Evolutionary conservation across 2,888 invertebrate species (phyloP), one percentile per base, ranked within the genome.

Genomic region (Gari tellinella): DNA sequence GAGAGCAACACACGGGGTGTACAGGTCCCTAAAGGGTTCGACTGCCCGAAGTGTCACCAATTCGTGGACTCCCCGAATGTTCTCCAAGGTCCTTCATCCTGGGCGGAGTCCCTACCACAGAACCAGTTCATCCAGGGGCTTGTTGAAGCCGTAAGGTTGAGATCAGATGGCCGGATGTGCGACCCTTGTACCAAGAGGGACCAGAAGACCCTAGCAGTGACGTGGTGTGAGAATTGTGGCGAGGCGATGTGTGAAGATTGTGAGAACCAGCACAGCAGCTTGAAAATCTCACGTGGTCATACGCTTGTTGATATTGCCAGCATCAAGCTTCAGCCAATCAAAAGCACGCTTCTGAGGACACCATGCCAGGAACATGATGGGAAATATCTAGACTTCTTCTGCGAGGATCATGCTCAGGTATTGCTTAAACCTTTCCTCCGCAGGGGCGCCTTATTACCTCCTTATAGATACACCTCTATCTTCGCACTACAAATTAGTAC

Each of bases 221-320:
- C 52, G 25, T 82, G 82, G 82, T 82, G 82, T 45, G 76, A 82
- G 69, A 74, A 82, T 60, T 82, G 82, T 37, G 80, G 80, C 3
- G 80, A 80, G 41, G 79, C 80, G 0, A 72, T 82, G 77, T 82
- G 82, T 41, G 75, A 77, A 17, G 72, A 72, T 19, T 82, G 82
- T 43, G 72, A 80, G 48, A 67, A 69, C 43, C 72, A 77, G 26
- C 82, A 82, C 38, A 75, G 66, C 51, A 75, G 80, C 37, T 58
- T 82, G 60, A 82, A 46, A 26, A 70, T 76, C 21, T 73, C 79
- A 1, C 57, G 46, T 21, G 63, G 52, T 14, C 82, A 82, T 46
- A 61, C 65, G 10, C 45, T 75, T 21, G 66, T 77, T 2, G 75
- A 80, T 46, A 82, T 82, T 12, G 80, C 77, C 26, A 80, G 76